These are phyloP conservation scores for Ispidina lecontei DNA, from an alignment of 2,797 vertebrate genomes.

Conservation along the genomic window DNA sequence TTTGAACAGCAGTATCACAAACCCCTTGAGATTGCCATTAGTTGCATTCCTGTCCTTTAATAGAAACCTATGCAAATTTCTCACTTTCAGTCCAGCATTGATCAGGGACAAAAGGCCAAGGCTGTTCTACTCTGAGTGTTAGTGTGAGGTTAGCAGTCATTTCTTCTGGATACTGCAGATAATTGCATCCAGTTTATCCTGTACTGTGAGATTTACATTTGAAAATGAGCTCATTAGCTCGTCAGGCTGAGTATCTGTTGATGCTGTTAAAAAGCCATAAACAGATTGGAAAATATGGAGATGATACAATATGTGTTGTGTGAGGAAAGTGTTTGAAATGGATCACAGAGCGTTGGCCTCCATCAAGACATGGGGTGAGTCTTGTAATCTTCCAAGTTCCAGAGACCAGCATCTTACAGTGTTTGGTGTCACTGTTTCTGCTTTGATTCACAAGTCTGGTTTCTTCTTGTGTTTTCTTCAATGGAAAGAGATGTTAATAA, in stretches of 20 bases:
- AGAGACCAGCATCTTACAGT: neutral
- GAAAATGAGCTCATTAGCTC: neutral
- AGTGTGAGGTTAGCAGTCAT: neutral
- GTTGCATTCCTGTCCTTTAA: neutral
- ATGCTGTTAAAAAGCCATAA: neutral
- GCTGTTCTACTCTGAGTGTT: neutral
- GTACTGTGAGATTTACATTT: neutral
- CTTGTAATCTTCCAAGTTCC: neutral
- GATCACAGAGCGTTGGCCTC: neutral
- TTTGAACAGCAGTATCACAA: neutral
- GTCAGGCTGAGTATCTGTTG: neutral
- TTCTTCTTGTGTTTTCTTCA: constrained; percentile 1
- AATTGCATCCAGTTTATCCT: neutral
- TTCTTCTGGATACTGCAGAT: neutral
- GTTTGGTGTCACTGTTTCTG: constrained; percentile 16
- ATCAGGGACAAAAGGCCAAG: neutral
- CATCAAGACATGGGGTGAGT: neutral
- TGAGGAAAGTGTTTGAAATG: constrained; percentile 1
- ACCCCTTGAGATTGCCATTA: neutral
- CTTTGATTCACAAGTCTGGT: neutral
- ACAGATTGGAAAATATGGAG: neutral
- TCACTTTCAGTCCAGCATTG: neutral
- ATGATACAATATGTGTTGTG: neutral
- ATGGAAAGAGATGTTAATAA: neutral
- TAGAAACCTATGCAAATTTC: neutral